Percentiles rank a stretch among this genome's conserved stretches.
Conservation (phyloP, 2,113 vertebrate genomes). For the Silurus glanis region DNA sequence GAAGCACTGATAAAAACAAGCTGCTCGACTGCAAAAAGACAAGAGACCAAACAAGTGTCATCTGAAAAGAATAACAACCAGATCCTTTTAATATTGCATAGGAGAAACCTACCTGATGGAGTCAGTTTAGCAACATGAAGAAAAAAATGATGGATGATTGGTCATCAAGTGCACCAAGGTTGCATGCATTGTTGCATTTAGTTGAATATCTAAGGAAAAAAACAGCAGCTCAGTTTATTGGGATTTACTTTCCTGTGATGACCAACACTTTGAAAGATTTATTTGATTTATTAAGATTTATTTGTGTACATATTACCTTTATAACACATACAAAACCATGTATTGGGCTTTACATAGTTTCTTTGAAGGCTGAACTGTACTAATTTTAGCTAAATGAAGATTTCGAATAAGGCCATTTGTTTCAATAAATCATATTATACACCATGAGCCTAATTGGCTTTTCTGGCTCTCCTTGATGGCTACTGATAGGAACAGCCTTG, state of each 20-base stretch:
- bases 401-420: conserved; percentile 43
- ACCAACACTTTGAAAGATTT: conserved; percentile 48
- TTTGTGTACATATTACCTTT: conserved; percentile 51
- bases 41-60: background rate
- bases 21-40: no score
- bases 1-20: background rate
- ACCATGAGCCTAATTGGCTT: conserved; percentile 53
- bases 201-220: background rate
- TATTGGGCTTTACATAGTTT: conserved; percentile 25
- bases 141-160: background rate
- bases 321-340: conserved; percentile 40
- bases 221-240: background rate
- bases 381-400: conserved; percentile 50
- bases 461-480: conserved; percentile 56
- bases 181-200: background rate
- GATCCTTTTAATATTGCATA: background rate
- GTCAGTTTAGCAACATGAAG: background rate
- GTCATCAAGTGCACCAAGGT: background rate
- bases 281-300: conserved; percentile 48
- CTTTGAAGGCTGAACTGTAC: conserved; percentile 46
- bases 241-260: background rate
- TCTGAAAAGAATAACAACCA: background rate
- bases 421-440: conserved; percentile 55
- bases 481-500: conserved; percentile 51
- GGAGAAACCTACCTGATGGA: background rate